Evolutionary conservation across 1,140 invertebrate species (phyloP).

Genomic region (Heliconius nattereri): DNA sequence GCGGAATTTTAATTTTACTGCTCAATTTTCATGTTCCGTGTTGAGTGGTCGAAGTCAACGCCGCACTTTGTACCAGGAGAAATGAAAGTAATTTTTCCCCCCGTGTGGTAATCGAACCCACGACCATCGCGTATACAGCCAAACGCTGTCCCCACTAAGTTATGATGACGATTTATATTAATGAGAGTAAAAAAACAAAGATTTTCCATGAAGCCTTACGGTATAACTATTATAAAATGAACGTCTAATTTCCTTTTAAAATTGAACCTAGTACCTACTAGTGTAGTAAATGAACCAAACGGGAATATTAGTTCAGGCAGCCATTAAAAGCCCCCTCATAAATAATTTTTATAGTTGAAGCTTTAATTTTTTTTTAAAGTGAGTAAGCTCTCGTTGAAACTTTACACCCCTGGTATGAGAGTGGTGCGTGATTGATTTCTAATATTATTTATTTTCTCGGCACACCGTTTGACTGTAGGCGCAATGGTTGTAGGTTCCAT

Average conservation of each 20-base stretch:
- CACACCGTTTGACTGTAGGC: no score
- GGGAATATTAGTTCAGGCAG: conserved; percentile 4
- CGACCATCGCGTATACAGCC: no score
- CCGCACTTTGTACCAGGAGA: no score
- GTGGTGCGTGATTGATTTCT: neutral
- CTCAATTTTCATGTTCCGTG: no score
- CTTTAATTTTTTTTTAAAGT: conserved; percentile 12
- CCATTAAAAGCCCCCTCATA: neutral
- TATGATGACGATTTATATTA: neutral
- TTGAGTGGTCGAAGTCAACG: no score
- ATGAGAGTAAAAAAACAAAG: neutral
- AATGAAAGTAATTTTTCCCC: no score
- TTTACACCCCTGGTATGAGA: neutral
- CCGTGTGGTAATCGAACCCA: no score
- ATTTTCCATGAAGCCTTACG: neutral
- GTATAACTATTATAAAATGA: neutral
- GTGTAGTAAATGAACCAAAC: neutral
- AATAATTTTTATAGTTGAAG: neutral
- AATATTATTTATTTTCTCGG: neutral
- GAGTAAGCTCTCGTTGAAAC: neutral
- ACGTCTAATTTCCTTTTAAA: neutral
- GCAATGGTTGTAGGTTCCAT: no score
- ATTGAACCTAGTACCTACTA: neutral
- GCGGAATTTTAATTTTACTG: no score
- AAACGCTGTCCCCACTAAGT: neutral